Evolutionary conservation across 2,113 vertebrate genomes (phyloP), one percentile per base, ranked within the genome.

Genomic region (Boulengeromyrus knoepffleri): DNA sequence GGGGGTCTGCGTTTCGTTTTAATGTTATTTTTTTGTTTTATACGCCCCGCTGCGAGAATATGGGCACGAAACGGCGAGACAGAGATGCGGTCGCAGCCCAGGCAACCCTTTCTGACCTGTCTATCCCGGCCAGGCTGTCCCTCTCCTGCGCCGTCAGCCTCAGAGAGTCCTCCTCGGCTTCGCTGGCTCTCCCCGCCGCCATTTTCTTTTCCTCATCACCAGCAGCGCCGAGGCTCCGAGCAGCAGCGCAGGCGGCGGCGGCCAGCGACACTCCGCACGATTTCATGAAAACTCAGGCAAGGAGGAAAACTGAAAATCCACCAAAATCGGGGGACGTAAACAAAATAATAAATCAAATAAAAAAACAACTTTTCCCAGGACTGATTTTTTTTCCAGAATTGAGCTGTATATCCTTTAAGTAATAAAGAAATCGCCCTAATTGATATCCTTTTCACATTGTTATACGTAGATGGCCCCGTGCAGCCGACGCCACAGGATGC

Each of bases 161-260:
- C 93, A 97, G 97, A 97, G 97, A 98, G 97, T 97, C 97, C 97
- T 98, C 97, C 94, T 97, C 97, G 96, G 96, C 97, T 96, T 97
- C 98, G 95, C 96, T 97, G 96, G 97, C 96, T 97, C 97, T 97
- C 97, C 97, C 97, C 97, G 97, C 97, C 98, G 98, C 98, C 98
- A 99, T 99, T 98, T 99, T 99, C 97, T 98, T 97, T 97, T 97
- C 97, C 97, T 98, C 98, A 98, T 98, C 97, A 96, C 96, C 97
- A 96, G 96, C 94, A 94, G 94, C 96, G 95, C 95, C 95, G 95
- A 96, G 95, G 92, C 96, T 96, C 94, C 93, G 95, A 92, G 92
- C 93, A 94, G 95, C 94, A 87, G 95, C 94, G 90, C 94, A 93
- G 93, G 95, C 95, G 90, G 95, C 95, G 93, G 94, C 92, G 92